These are phyloP conservation scores for Catocala nupta DNA, from an alignment of 2,888 invertebrate genomes.

Conservation along the genomic window DNA sequence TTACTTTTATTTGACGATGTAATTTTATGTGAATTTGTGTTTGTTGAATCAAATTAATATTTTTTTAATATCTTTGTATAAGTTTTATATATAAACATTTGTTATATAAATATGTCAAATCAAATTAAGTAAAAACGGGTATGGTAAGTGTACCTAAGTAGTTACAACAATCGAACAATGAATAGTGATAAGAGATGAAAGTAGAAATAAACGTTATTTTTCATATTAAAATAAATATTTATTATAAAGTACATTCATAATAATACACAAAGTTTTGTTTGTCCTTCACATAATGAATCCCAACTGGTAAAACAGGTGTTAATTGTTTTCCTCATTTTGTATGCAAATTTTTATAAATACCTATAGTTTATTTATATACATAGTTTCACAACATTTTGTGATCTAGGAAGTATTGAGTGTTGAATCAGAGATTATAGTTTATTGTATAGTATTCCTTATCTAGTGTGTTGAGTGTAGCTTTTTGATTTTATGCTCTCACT, in stretches of 20 bases:
- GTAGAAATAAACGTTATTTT: no score
- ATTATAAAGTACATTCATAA: neutral
- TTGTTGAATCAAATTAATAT: no score
- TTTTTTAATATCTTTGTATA: no score
- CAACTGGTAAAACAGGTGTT: constrained; percentile 30
- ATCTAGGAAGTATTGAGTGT: constrained; percentile 45
- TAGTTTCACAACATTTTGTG: constrained; percentile 9
- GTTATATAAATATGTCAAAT: no score
- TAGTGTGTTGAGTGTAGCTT: constrained; percentile 31
- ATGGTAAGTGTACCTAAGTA: no score
- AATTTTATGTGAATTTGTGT: no score
- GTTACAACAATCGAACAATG: no score
- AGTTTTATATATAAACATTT: no score
- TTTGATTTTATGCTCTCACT: constrained; percentile 42
- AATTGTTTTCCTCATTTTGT: constrained; percentile 41
- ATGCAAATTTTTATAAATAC: constrained; percentile 22
- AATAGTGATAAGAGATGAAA: no score
- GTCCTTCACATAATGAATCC: constrained; percentile 12
- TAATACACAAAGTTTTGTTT: neutral
- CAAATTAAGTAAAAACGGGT: no score
- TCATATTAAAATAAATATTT: no score
- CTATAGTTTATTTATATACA: neutral
- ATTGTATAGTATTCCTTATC: constrained; percentile 36
- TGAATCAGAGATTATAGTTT: constrained; percentile 37
- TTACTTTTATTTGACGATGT: no score